These are phyloP conservation scores for Cotesia chilonis DNA, from an alignment of 1,140 invertebrate genomes.

Conservation along the genomic window DNA sequence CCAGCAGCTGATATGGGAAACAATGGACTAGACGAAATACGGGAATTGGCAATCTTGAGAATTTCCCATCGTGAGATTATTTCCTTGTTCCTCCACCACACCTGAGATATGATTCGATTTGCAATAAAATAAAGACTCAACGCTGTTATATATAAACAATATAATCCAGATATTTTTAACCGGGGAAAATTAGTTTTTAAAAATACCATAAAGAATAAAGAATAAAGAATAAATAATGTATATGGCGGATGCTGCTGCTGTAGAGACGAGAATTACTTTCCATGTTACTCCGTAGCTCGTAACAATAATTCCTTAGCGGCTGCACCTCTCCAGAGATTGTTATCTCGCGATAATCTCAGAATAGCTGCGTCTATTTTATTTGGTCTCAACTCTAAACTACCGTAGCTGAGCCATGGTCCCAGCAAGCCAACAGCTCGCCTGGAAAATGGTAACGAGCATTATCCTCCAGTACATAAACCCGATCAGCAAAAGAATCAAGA, in stretches of 20 bases:
- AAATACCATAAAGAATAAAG: slow-evolving; percentile 20
- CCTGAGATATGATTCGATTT: slow-evolving; percentile 4
- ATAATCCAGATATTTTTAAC: not conserved
- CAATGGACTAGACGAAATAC: not conserved
- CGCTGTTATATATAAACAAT: too few relatives aligned
- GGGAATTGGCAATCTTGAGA: slow-evolving; percentile 9
- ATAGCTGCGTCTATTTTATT: slow-evolving; percentile 32
- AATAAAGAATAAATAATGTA: not conserved
- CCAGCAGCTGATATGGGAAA: not conserved
- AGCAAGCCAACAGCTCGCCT: not conserved
- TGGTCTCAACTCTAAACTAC: slow-evolving; percentile 11
- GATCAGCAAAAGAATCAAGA: not conserved
- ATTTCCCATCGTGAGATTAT: slow-evolving; percentile 4
- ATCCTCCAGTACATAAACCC: slow-evolving; percentile 22
- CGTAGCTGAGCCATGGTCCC: not conserved
- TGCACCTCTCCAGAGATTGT: slow-evolving; percentile 32
- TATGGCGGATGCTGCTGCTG: slow-evolving; percentile 25
- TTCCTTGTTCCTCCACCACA: not conserved
- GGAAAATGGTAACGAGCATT: slow-evolving; percentile 37
- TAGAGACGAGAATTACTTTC: slow-evolving; percentile 25
- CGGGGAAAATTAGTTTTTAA: slow-evolving; percentile 26
- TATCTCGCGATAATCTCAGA: slow-evolving; percentile 36
- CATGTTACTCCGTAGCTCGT: slow-evolving; percentile 33
- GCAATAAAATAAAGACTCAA: not conserved
- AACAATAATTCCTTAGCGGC: slow-evolving; percentile 35